Evolutionary conservation across 2,888 invertebrate genomes (phyloP).

Genomic region (Saturnia pavonia): DNA sequence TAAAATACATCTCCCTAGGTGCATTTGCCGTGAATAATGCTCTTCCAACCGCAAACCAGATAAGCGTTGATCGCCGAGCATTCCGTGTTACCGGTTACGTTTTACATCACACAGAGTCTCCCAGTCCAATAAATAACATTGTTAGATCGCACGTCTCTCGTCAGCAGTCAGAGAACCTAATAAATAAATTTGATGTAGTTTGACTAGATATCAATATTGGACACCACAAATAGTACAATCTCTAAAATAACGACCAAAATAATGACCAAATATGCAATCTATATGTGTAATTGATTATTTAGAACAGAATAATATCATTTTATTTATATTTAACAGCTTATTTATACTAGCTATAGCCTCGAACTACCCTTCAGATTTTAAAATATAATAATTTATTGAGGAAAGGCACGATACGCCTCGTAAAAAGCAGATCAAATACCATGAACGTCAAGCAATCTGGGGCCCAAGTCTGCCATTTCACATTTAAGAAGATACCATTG

Average conservation of each 20-base stretch:
- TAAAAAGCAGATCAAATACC: too few species aligned
- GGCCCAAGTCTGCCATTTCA: too few species aligned
- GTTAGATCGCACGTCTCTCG: not conserved
- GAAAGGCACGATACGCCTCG: too few species aligned
- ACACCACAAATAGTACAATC: not conserved
- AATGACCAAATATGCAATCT: not conserved
- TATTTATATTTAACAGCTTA: too few species aligned
- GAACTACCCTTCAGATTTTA: too few species aligned
- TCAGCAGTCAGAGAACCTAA: not conserved
- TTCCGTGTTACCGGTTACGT: constrained; percentile 52
- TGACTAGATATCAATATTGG: not conserved
- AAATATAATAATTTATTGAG: too few species aligned
- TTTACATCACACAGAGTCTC: constrained; percentile 42
- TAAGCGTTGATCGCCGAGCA: constrained; percentile 48
- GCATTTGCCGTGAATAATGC: constrained; percentile 46
- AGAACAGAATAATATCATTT: too few species aligned
- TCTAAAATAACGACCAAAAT: not conserved
- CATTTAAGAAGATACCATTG: too few species aligned
- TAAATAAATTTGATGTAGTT: not conserved
- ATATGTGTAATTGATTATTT: not conserved
- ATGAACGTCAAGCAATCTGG: too few species aligned
- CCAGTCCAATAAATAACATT: constrained; percentile 24
- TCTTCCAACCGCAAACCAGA: constrained; percentile 61
- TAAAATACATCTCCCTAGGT: not conserved
- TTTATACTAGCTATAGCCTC: too few species aligned